Percentiles rank a stretch among this genome's conserved stretches.
These are phyloP conservation scores for Ophioninae sp. DNA, from an alignment of 2,888 invertebrate genomes.

Conservation along the genomic window DNA sequence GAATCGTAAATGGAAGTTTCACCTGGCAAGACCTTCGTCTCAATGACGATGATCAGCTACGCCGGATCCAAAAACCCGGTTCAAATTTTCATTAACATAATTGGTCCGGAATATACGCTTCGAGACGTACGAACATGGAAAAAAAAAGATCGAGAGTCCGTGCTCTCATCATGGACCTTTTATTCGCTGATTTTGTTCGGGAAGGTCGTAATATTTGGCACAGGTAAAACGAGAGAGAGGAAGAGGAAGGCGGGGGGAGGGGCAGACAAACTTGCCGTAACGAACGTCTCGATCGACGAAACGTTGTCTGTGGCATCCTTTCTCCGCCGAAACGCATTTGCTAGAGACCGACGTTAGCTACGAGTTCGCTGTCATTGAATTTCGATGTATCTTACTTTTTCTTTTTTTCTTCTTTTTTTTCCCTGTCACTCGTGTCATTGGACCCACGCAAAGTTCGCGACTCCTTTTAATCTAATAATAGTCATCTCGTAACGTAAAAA, in stretches of 20 bases:
- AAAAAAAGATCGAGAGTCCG: constrained; percentile 34
- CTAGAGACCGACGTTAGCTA: not conserved
- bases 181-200: constrained; percentile 44
- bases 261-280: not conserved
- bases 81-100: constrained; percentile 56
- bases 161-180: constrained; percentile 31
- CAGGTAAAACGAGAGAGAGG: not conserved
- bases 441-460: not conserved
- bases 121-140: not conserved
- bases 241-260: not conserved
- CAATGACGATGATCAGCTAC: constrained; percentile 38
- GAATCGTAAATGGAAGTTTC: not conserved
- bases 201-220: constrained; percentile 38
- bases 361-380: not conserved
- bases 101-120: constrained; percentile 16
- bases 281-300: not conserved
- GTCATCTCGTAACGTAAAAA: not conserved
- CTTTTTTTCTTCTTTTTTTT: not conserved
- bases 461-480: not conserved
- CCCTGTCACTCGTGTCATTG: not conserved
- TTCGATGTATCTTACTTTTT: not conserved
- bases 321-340: not conserved
- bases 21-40: constrained; percentile 35
- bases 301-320: not conserved
- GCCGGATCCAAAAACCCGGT: constrained; percentile 37